Evolutionary conservation across 2,888 invertebrate genomes (phyloP), one percentile per base, ranked within the genome.

Genomic region (Hoplodrina blanda): DNA sequence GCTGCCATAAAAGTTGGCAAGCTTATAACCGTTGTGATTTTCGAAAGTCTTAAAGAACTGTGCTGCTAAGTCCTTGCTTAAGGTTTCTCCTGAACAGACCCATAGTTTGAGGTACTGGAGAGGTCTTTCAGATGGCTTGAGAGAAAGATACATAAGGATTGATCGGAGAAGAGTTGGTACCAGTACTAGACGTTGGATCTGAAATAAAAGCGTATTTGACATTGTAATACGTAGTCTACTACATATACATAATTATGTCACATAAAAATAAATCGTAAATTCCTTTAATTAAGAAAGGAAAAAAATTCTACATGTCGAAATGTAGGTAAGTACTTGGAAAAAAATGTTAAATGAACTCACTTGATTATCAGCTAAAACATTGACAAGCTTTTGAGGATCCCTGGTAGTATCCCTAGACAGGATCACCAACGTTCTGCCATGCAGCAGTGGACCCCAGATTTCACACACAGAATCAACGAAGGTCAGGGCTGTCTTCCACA

Each of bases 391-490:
- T 87, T 98, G 98, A 0, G 98, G 98, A 91, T 99, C 97, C 87
- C 97, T 97, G 0, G 98, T 98, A 0, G 97, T 94, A 17, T 96
- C 96, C 86, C 97, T 97, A 0, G 98, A 97, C 11, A 99, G 96
- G 6, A 99, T 97, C 20, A 99, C 90, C 64, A 99, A 90, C 0
- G 98, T 96, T 62, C 94, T 90, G 13, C 97, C 98, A 77, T 97
- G 97, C 19, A 99, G 94, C 56, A 99, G 90, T 0, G 98, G 98
- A 0, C 98, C 98, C 98, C 98, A 98, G 67, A 99, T 97, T 95
- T 99, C 99, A 2, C 98, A 97, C 11, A 98, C 97, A 0, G 98
- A 98, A 90, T 99, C 99, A 5, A 99, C 98, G 89, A 99, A 99
- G 0, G 99, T 99, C 20, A 99, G 93, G 0, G 99, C 98, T 0